Percentiles rank a stretch among this genome's conserved stretches.
Conservation (phyloP, 1,140 invertebrate species). For the Trichonephila clavata region DNA sequence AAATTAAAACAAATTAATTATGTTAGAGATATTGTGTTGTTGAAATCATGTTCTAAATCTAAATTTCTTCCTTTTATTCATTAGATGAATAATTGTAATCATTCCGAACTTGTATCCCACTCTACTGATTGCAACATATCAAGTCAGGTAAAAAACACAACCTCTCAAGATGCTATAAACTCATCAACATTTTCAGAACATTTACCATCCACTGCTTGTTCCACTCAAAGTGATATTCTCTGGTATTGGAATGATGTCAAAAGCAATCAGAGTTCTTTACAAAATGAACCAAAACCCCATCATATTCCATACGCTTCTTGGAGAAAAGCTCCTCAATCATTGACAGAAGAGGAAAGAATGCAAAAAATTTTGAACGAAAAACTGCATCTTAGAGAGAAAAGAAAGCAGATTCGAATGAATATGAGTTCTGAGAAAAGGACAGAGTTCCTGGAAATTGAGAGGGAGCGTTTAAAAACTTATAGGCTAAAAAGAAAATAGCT, state of each 20-base stretch:
- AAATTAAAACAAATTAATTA: no score
- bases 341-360: constrained; percentile 28
- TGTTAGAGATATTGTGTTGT: no score
- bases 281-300: neutral
- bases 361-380: constrained; percentile 46
- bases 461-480: constrained; percentile 58
- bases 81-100: neutral
- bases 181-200: neutral
- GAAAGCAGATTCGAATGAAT: constrained; percentile 21
- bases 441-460: constrained; percentile 37
- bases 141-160: neutral
- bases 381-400: constrained; percentile 16
- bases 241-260: constrained; percentile 65
- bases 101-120: neutral
- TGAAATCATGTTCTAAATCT: neutral
- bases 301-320: neutral
- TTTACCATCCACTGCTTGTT: neutral
- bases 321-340: neutral
- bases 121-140: neutral
- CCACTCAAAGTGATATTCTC: constrained; percentile 55
- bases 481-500: constrained; percentile 28
- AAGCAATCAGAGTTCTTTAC: neutral
- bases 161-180: neutral
- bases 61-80: neutral
- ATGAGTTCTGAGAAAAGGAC: constrained; percentile 6